Base-by-base conservation (phyloP, 2,797 vertebrate species). In the Onychomys leucogaster region DNA sequence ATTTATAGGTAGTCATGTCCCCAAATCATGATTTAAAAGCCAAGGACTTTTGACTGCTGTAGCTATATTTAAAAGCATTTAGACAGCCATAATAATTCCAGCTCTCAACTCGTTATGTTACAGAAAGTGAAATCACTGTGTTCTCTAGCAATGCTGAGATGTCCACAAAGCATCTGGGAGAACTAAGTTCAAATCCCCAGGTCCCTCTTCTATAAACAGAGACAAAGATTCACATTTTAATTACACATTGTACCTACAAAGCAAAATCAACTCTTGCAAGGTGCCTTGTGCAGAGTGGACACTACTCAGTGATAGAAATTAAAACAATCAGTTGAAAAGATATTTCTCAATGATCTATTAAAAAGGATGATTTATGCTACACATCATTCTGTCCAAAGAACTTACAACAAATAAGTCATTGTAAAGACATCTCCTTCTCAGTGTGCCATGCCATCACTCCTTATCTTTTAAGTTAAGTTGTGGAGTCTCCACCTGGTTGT, bases 391-490 rank as follows among this genome's bases (percentile, higher is more conserved):
- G 8, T 77, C 17, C 14, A 81, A 67, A 94, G 90, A 85, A 57
- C 0, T 25, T 61, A 27, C 10, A 78, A 71, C 46, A n/a, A 77
- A 25, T 71, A 95, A 73, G 1, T 61, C 49, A 55, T 65, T 82
- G 61, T 85, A 25, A 95, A 59, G 19, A 90, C 75, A 76, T 78
- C 1, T 43, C 2, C 29, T 67, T 93, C 89, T 87, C 34, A 82
- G 13, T 77, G 32, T 92, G 96, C 14, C 90, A 37, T 29, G 25
- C 78, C 23, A 34, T 69, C 4, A 57, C 2, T 89, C 27, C 41
- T 4, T 55, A 19, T n/a, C 55, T 78, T 93, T 92, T 89, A 89
- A n/a, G n/a, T n/a, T n/a, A n/a, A 80, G 75, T 88, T 76, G 81
- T 65, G 1, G 23, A 7, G 17, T 41, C 52, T 65, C 87, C 9